A percentile compares a stretch with the other conserved stretches of the same genome.
These are phyloP conservation scores for Pseudobourletiella spinata DNA, from an alignment of 1,140 invertebrate species.

Conservation along the genomic window DNA sequence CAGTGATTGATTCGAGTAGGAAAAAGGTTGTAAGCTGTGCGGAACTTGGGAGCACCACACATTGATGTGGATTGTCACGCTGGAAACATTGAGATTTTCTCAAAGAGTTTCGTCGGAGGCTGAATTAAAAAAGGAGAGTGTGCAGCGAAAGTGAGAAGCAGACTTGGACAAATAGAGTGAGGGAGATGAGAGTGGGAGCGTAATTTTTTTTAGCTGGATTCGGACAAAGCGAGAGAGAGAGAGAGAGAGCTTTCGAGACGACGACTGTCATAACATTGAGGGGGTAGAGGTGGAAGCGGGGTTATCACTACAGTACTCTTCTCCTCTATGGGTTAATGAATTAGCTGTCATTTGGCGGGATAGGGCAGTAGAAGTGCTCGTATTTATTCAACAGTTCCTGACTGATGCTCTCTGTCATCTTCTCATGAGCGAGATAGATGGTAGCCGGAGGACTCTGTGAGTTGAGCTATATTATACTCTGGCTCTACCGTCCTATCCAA, in stretches of 20 bases:
- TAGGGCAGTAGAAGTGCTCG: background rate
- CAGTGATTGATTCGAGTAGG: no score
- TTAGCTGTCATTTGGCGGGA: constrained; percentile 16
- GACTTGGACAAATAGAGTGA: no score
- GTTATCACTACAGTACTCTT: no score
- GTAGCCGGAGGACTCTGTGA: background rate
- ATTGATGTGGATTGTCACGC: no score
- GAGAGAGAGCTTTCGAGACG: background rate
- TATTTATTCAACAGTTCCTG: constrained; percentile 8
- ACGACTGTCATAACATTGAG: background rate
- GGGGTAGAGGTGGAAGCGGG: background rate
- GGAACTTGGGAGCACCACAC: no score
- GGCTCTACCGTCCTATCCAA: no score
- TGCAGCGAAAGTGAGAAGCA: no score
- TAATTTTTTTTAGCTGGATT: background rate
- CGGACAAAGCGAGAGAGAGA: constrained; percentile 3
- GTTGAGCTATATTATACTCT: no score
- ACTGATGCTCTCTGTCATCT: constrained; percentile 10
- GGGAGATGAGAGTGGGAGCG: background rate
- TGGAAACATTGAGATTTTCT: no score
- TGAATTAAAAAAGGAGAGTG: no score
- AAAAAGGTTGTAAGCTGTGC: no score
- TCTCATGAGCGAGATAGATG: constrained; percentile 3
- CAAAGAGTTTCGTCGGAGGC: no score
- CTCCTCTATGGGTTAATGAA: constrained; percentile 11